A percentile compares a stretch with the other conserved stretches of the same genome.
Evolutionary conservation across 1,140 invertebrate genomes (phyloP).

Genomic region (Anadara kagoshimensis): DNA sequence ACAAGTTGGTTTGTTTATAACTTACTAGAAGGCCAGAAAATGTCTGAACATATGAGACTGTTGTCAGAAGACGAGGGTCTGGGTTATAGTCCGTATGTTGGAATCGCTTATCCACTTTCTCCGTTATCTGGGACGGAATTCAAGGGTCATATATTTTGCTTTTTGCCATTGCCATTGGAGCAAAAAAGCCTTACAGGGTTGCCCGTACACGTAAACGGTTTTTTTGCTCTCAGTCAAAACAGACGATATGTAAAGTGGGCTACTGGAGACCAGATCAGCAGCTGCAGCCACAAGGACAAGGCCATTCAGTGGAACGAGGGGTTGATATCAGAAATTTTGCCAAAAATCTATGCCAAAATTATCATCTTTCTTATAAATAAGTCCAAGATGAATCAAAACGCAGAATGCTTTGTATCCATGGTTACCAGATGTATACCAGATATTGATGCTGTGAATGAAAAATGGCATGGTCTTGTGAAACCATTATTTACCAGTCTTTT

Average conservation of each 20-base stretch:
- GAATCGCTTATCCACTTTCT: slow-evolving; percentile 49
- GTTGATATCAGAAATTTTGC: slow-evolving; percentile 56
- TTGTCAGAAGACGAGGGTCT: slow-evolving; percentile 42
- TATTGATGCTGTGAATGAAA: slow-evolving; percentile 3
- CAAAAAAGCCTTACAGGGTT: slow-evolving; percentile 57
- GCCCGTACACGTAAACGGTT: slow-evolving; percentile 67
- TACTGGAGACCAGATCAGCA: slow-evolving; percentile 41
- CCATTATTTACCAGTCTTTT: slow-evolving; percentile 14
- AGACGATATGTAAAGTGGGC: slow-evolving; percentile 65
- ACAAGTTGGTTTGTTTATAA: slow-evolving; percentile 43
- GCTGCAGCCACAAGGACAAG: slow-evolving; percentile 47
- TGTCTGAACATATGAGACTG: slow-evolving; percentile 29
- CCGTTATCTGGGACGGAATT: slow-evolving; percentile 2
- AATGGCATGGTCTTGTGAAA: slow-evolving; percentile 25
- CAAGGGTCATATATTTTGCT: slow-evolving; percentile 66
- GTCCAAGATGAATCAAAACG: background rate
- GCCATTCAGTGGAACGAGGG: slow-evolving; percentile 60
- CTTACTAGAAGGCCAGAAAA: slow-evolving; percentile 27
- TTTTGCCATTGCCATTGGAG: slow-evolving; percentile 63
- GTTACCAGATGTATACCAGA: slow-evolving; percentile 35
- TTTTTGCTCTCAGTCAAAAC: slow-evolving; percentile 64
- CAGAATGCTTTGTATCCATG: background rate
- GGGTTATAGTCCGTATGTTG: slow-evolving; percentile 60
- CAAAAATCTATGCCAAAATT: slow-evolving; percentile 42
- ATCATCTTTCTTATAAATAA: slow-evolving; percentile 22